Base-by-base conservation (phyloP, 1,140 invertebrate species). In the Carposina sasakii region DNA sequence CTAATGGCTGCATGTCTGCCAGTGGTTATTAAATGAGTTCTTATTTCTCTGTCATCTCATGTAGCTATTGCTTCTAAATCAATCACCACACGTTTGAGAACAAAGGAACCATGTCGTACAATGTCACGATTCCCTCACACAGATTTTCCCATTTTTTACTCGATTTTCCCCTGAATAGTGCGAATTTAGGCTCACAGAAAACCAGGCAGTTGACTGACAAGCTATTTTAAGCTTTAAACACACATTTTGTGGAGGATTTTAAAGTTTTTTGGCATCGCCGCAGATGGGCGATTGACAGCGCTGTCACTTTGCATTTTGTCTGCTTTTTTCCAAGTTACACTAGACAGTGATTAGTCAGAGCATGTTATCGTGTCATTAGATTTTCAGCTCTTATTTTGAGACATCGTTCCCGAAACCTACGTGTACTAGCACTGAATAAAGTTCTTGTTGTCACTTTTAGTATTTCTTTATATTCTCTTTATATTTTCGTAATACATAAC, bases 171-270 rank as follows among this genome's bases (percentile, higher is more conserved):
- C 47, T 57, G 58, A 65, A 60, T 63, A 67, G 59, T 60, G 54
- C 34, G 56, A 60, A 62, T 67, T 64, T 48, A 63, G 52, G 46
- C 63, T 63, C 40, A 61, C 65, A 57, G 45, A 21, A 37, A 23
- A 40, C 39, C 20, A 42, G 55, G 34, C 15, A 41, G 28, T 41
- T 55, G 43, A 61, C 47, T 42, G 59, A 60, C 57, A 43, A 16
- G 48, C 54, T 60, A 54, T 63, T 72, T 72, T 59, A 63, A 62
- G 52, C 58, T 61, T 67, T 65, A 71, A 71, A 64, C 54, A 60
- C 58, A 23, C 44, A 47, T 69, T 74, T 67, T 69, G 52, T 37
- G 33, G 48, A 24, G 26, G 21, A 43, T 47, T 57, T 57, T 53
- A 28, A 28, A 28, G 6, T 17, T 39, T 39, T 39, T 39, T 39